A percentile compares a stretch with the other conserved stretches of the same genome.
phyloP scores from a whole-genome alignment of 1,140 invertebrate species.

The Nephotettix cincticeps region DNA sequence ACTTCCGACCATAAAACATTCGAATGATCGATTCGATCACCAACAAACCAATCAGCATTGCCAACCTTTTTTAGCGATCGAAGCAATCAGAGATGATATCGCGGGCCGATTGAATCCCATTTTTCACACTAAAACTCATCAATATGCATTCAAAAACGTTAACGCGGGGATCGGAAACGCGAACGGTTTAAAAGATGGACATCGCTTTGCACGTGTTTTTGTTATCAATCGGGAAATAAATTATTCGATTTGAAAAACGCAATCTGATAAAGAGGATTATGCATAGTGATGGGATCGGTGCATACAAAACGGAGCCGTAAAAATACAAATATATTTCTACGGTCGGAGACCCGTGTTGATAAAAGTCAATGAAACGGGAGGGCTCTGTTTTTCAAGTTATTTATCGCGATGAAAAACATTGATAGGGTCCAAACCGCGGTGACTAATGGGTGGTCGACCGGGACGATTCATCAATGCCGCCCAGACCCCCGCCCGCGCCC shows the following conservation, averaged over 20 bases:
- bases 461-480: conserved; percentile 21
- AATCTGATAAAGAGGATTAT: conserved; percentile 25
- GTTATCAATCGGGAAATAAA: conserved; percentile 4
- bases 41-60: too few species aligned
- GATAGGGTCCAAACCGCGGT: conserved; percentile 18
- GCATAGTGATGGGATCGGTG: not conserved
- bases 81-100: too few species aligned
- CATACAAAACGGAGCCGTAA: conserved; percentile 6
- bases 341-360: not conserved
- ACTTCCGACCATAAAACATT: too few species aligned
- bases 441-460: conserved; percentile 8
- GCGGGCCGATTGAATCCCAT: not conserved
- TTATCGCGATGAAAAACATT: conserved; percentile 30
- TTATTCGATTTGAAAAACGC: conserved; percentile 6
- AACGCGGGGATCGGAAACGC: not conserved
- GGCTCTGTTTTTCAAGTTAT: conserved; percentile 30
- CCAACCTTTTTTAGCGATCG: too few species aligned
- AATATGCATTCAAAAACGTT: conserved; percentile 8
- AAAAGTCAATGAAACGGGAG: conserved; percentile 16
- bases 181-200: conserved; percentile 6
- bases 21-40: too few species aligned
- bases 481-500: not conserved
- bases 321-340: conserved; percentile 25
- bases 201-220: conserved; percentile 9
- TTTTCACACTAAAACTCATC: conserved; percentile 10